Evolutionary conservation across 2,113 vertebrate species (phyloP).

Genomic region (Hylia prasina): DNA sequence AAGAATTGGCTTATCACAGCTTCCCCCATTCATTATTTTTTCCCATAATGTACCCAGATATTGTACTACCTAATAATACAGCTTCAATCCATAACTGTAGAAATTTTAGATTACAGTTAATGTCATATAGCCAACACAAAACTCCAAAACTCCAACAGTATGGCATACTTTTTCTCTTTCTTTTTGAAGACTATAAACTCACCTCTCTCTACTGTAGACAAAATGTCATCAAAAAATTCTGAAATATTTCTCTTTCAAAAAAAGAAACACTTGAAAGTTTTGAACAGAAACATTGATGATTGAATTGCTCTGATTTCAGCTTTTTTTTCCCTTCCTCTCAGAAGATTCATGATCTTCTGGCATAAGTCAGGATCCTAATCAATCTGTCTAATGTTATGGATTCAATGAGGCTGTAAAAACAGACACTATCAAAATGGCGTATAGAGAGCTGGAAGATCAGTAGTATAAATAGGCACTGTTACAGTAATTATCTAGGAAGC

Average conservation of each 20-base stretch:
- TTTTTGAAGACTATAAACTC: background rate
- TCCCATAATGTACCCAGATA: background rate
- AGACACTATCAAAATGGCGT: background rate
- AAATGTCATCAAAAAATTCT: background rate
- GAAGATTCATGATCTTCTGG: background rate
- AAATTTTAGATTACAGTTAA: background rate
- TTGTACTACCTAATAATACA: background rate
- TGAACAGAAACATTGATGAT: background rate
- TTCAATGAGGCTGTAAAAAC: background rate
- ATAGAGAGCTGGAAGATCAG: background rate
- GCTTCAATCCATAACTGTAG: background rate
- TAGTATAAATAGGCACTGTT: background rate
- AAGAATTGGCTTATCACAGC: background rate
- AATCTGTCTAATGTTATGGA: background rate
- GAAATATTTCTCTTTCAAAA: background rate
- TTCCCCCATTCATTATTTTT: background rate
- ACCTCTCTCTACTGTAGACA: background rate
- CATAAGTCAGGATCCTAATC: background rate
- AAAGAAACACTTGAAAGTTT: background rate
- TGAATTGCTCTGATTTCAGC: background rate
- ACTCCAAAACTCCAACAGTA: background rate
- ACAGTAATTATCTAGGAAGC: conserved; percentile 14
- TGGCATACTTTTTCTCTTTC: background rate
- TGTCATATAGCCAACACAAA: background rate
- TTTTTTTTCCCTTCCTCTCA: background rate